A percentile compares a stretch with the other conserved stretches of the same genome.
phyloP scores from a whole-genome alignment of 1,140 invertebrate species.

The Drosophila carrolli region DNA sequence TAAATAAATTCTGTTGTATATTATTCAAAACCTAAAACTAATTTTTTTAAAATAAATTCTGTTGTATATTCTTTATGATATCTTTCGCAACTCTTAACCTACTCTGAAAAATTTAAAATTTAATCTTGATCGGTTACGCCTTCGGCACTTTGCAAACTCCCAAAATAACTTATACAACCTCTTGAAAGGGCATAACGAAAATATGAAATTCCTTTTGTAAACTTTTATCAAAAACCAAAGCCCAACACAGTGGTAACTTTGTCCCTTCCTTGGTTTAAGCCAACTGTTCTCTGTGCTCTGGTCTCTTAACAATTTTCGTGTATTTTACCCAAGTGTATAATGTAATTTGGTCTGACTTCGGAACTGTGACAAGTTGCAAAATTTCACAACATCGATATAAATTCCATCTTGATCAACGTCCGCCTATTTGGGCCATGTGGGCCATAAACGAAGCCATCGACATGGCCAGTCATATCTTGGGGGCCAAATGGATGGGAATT shows the following conservation, averaged over 20 bases:
- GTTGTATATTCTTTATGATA: too few species aligned
- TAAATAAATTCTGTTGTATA: too few species aligned
- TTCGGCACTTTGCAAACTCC: background rate
- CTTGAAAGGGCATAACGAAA: constrained; percentile 13
- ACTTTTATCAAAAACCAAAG: constrained; percentile 30
- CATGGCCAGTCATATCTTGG: constrained; percentile 10
- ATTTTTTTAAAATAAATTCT: too few species aligned
- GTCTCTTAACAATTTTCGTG: constrained; percentile 53
- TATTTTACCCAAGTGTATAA: constrained; percentile 57
- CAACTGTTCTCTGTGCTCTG: constrained; percentile 10
- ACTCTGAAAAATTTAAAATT: background rate
- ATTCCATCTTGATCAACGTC: constrained; percentile 25
- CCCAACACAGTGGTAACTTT: background rate
- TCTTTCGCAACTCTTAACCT: too few species aligned
- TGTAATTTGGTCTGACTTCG: constrained; percentile 39
- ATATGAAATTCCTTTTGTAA: constrained; percentile 37
- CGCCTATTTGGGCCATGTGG: constrained; percentile 21
- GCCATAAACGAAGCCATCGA: constrained; percentile 47
- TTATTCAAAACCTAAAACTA: too few species aligned
- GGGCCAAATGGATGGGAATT: constrained; percentile 16
- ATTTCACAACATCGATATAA: constrained; percentile 53
- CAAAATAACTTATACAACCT: constrained; percentile 6
- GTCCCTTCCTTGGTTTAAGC: background rate
- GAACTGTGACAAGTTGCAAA: constrained; percentile 40
- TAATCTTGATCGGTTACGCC: background rate